These are phyloP conservation scores for Bagarius yarrelli DNA, from an alignment of 2,113 vertebrate genomes.

Conservation along the genomic window DNA sequence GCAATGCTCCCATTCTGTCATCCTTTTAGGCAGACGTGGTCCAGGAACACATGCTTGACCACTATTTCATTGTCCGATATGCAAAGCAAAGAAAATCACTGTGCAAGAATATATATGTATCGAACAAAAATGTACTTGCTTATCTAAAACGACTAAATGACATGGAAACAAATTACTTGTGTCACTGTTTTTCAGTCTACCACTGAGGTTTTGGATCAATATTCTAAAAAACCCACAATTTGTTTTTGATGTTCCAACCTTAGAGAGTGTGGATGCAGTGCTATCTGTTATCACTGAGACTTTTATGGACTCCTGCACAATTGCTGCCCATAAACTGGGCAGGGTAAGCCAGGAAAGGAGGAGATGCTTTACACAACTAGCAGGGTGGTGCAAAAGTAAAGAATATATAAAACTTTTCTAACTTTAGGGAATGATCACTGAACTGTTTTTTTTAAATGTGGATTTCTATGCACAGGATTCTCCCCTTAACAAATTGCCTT, in stretches of 20 bases:
- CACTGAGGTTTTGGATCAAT: slow-evolving; percentile 97
- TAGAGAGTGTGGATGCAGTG: slow-evolving; percentile 90
- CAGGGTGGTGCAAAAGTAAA: neutral
- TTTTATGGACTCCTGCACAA: slow-evolving; percentile 98
- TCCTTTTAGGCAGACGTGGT: no score
- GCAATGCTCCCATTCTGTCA: no score
- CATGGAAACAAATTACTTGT: neutral
- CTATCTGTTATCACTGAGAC: slow-evolving; percentile 95
- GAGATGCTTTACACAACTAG: neutral
- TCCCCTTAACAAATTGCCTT: slow-evolving; percentile 77
- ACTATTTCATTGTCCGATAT: no score
- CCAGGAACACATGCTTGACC: no score
- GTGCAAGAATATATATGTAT: no score
- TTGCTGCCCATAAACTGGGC: slow-evolving; percentile 95
- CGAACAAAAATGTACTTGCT: no score
- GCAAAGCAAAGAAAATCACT: no score
- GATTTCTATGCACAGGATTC: slow-evolving; percentile 65
- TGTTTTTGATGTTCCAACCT: slow-evolving; percentile 93
- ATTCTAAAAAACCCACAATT: slow-evolving; percentile 98
- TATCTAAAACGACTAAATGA: neutral
- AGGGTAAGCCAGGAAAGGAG: slow-evolving; percentile 75
- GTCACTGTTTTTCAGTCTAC: slow-evolving; percentile 72
- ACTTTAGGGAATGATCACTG: neutral
- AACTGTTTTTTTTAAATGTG: neutral
- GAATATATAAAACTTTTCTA: neutral